Base-by-base conservation (phyloP, 2,797 vertebrate genomes). In the Arrhamphus sclerolepis region DNA sequence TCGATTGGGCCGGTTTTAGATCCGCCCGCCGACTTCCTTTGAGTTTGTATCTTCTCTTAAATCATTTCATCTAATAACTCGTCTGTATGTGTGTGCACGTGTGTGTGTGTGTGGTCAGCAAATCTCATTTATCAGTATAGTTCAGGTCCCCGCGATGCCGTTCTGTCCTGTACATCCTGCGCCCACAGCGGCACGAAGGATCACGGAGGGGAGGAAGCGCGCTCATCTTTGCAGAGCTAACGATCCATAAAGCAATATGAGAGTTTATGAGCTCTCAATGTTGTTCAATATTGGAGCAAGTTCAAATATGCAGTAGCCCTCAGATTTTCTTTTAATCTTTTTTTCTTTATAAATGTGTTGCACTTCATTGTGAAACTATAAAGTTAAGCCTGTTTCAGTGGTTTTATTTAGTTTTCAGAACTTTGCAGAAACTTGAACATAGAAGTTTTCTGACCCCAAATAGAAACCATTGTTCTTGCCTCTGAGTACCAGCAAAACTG, bases 191-290 rank as follows among this genome's bases (percentile, higher is more conserved):
- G 75, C 72, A 75, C 69, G 69, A 75, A 65, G 58, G 72, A 70
- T 76, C 63, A 57, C 72, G 9, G 51, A 70, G 69, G 66, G 67
- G 69, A 80, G 66, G 53, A 56, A 71, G 62, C 2, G 7, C 18
- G 19, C 77, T 75, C 62, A 20, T 86, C 80, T 77, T 71, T 58
- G 70, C 69, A 38, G 50, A 78, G 72, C 66, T 71, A 68, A 79
- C 60, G 68, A 89, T 88, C 89, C 79, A 89, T 90, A 87, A 86
- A 85, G 84, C 87, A 87, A 89, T 87, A 87, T 81, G 57, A 59
- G 67, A 82, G 67, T 85, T 89, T 87, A 90, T 89, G 78, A 88
- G 87, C 78, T 82, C 77, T 85, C 82, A 76, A 44, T 82, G 83
- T 84, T 82, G 81, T 80, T 85, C 75, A 78, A 76, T 80, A 82